Percentiles rank a stretch among this genome's conserved stretches.
These are phyloP conservation scores for Porites lobata DNA, from an alignment of 92 coral and sea anemone genomes.

Conservation along the genomic window DNA sequence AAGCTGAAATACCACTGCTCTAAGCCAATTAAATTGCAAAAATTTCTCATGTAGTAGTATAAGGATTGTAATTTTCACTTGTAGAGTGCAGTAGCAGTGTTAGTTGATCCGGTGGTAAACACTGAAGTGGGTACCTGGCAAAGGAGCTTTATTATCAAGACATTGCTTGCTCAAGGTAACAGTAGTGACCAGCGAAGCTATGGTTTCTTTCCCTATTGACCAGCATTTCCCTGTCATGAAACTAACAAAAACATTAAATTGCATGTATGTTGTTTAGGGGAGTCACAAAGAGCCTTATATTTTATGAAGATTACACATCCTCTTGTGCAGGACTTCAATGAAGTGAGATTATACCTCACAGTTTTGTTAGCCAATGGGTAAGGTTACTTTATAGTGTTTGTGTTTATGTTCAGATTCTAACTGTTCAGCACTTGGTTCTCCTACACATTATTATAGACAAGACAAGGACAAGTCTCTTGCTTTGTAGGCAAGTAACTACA, in stretches of 20 bases:
- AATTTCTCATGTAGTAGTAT: too few relatives aligned
- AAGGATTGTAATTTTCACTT: neutral
- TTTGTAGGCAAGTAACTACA: too few relatives aligned
- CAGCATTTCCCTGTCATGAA: too few relatives aligned
- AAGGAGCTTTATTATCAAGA: constrained; percentile 87
- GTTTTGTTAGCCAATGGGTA: constrained; percentile 87
- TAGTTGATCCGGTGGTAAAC: constrained; percentile 75
- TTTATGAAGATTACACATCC: constrained; percentile 87
- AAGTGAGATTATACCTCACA: constrained; percentile 78
- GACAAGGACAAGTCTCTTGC: too few relatives aligned
- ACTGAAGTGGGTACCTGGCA: constrained; percentile 92
- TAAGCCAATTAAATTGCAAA: too few relatives aligned
- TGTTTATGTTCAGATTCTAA: too few relatives aligned
- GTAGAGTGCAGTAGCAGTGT: constrained; percentile 83
- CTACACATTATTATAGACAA: too few relatives aligned
- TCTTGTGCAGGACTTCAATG: constrained; percentile 78
- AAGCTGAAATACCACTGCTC: too few relatives aligned
- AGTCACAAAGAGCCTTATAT: constrained; percentile 82
- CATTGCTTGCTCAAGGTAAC: constrained; percentile 90
- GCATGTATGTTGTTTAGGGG: constrained; percentile 51
- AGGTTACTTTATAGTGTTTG: neutral
- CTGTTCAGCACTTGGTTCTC: too few relatives aligned
- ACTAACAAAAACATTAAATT: too few relatives aligned
- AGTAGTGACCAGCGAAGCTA: neutral
- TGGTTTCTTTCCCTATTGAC: neutral